Evolutionary conservation across 2,888 invertebrate species (phyloP).

Genomic region (Latrodectus hesperus): DNA sequence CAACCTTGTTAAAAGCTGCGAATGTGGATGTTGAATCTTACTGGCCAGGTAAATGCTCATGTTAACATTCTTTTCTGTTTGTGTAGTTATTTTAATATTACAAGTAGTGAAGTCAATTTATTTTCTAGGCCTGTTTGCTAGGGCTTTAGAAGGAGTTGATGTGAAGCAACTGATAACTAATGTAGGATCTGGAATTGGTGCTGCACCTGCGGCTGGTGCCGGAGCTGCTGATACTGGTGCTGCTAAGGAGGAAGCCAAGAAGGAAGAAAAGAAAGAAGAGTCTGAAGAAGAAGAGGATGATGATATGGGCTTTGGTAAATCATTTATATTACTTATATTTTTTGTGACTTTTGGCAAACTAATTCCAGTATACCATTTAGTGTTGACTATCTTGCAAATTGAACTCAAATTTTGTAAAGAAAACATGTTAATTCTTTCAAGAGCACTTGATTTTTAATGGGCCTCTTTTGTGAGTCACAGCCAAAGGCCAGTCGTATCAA

Average conservation of each 20-base stretch:
- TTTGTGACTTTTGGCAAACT: no score
- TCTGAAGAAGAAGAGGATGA: conserved; percentile 72
- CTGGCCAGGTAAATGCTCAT: conserved; percentile 86
- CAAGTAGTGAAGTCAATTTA: background rate
- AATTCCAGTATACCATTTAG: no score
- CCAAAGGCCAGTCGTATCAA: no score
- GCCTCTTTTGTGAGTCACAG: no score
- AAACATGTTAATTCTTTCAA: no score
- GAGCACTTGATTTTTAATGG: no score
- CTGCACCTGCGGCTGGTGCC: conserved; percentile 81
- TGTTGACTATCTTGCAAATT: no score
- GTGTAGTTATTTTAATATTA: background rate
- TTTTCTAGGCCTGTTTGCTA: conserved; percentile 85
- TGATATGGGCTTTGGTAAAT: conserved; percentile 75
- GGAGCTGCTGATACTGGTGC: conserved; percentile 75
- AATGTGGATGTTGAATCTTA: conserved; percentile 97
- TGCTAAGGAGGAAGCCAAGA: conserved; percentile 60
- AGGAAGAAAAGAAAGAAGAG: conserved; percentile 69
- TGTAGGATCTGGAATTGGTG: conserved; percentile 92
- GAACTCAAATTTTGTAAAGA: no score
- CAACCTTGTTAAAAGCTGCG: conserved; percentile 96
- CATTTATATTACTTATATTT: background rate
- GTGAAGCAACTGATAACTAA: conserved; percentile 94
- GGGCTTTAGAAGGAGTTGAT: conserved; percentile 95
- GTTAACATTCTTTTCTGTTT: background rate